phyloP scores from a whole-genome alignment of 2,888 invertebrate species.

The Aphidoletes aphidimyza region DNA sequence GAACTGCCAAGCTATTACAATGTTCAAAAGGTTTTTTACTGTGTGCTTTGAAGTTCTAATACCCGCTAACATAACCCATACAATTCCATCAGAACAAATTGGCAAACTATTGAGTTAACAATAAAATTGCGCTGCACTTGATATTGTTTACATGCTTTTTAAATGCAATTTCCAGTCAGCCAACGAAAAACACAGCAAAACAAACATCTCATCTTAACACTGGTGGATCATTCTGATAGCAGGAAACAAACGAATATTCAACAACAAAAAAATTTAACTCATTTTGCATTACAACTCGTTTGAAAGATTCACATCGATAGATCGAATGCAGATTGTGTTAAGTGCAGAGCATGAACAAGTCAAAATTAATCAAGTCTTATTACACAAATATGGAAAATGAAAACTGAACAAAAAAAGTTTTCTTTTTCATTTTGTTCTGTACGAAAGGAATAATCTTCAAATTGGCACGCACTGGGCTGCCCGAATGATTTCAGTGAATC shows the following conservation, averaged over 20 bases:
- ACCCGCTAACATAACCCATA: background rate
- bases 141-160: background rate
- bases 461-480: background rate
- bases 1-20: background rate
- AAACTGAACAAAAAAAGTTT: no score
- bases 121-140: background rate
- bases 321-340: background rate
- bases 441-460: background rate
- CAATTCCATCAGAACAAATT: background rate
- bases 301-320: constrained; percentile 1
- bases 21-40: background rate
- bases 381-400: constrained; percentile 45
- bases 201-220: no score
- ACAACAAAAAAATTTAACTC: background rate
- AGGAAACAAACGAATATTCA: constrained; percentile 44
- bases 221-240: background rate
- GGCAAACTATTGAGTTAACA: background rate
- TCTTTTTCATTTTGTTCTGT: background rate
- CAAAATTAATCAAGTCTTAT: background rate
- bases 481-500: background rate
- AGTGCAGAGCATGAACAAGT: background rate
- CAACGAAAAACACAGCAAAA: no score
- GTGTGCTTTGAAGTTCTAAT: background rate
- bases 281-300: background rate
- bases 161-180: no score